Base-by-base conservation (phyloP, 2,113 vertebrate species). In the Pavo muticus region DNA sequence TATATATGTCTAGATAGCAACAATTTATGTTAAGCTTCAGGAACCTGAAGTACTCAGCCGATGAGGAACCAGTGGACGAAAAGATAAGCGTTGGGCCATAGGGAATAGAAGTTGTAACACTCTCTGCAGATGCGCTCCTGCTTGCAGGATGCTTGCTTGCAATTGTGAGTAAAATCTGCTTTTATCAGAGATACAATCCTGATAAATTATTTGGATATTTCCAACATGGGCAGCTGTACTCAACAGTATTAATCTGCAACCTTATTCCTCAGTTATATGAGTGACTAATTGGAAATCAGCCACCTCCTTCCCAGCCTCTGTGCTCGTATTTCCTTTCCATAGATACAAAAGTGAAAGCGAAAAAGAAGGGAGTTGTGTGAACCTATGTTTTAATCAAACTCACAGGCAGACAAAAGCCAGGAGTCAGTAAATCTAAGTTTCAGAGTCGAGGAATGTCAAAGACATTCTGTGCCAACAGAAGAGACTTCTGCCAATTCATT, bases 261-360 rank as follows among this genome's bases (percentile, higher is more conserved):
- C 16, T 59, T 44, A 73, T 9, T 83, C 54, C 32, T 83, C 68
- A 44, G 45, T 14, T 20, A 76, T 20, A 35, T 0, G 1, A 81
- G 54, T 30, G 80, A 10, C 29, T 47, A 32, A 32, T 4, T 29
- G 39, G 44, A 72, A 87, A 56, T 2, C 10, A 42, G 6, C 0
- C 0, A 4, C 8, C 25, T 61, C 29, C 35, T 18, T 61, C 9
- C n/a, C 23, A 16, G 72, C 30, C 39, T 70, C 37, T n/a, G n/a
- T 21, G 21, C 6, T 7, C 0, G 0, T 5, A 35, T 35, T 68
- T 94, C 19, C 25, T 61, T 52, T 48, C 13, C 35, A 4, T 15
- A 57, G 29, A 32, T 10, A 61, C 23, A 50, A 6, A 7, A 5
- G 6, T 12, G 4, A 44, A 76, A 77, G 32, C 0, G 1, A 4